Percentiles rank a stretch among this genome's conserved stretches.
These are phyloP conservation scores for Noturus placidus DNA, from an alignment of 2,113 vertebrate genomes.

Conservation along the genomic window DNA sequence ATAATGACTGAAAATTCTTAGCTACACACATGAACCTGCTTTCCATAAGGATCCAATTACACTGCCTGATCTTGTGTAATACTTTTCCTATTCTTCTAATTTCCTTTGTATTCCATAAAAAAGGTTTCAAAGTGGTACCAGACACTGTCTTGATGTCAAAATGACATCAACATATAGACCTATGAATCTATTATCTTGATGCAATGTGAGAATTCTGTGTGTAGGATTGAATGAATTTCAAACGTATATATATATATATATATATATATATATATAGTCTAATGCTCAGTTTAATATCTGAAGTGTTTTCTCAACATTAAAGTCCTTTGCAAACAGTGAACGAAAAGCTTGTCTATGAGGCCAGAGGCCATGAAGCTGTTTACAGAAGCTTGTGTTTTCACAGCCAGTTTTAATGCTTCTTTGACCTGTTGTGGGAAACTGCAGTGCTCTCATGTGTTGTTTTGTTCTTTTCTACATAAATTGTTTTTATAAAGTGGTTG, in stretches of 20 bases:
- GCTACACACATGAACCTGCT: neutral
- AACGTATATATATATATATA: neutral
- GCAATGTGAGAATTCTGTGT: neutral
- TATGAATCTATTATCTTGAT: neutral
- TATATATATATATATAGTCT: neutral
- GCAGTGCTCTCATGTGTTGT: conserved; percentile 7
- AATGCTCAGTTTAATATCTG: neutral
- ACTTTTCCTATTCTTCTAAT: neutral
- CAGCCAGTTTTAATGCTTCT: conserved; percentile 7
- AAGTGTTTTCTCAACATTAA: conserved; percentile 5
- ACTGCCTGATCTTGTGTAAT: neutral
- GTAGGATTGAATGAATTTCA: neutral
- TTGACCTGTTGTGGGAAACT: conserved; percentile 32
- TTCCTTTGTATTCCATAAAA: neutral
- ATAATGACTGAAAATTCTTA: conserved; percentile 3
- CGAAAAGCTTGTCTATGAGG: conserved; percentile 13
- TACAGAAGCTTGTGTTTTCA: neutral
- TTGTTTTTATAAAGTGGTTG: neutral
- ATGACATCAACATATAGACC: neutral
- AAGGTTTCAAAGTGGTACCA: neutral
- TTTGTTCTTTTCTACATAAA: conserved; percentile 25
- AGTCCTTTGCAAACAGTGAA: neutral
- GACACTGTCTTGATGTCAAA: neutral
- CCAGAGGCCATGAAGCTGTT: conserved; percentile 14
- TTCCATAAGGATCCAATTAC: neutral